Conservation (phyloP, 1,140 invertebrate species). For the Rhopalosiphum maidis region DNA sequence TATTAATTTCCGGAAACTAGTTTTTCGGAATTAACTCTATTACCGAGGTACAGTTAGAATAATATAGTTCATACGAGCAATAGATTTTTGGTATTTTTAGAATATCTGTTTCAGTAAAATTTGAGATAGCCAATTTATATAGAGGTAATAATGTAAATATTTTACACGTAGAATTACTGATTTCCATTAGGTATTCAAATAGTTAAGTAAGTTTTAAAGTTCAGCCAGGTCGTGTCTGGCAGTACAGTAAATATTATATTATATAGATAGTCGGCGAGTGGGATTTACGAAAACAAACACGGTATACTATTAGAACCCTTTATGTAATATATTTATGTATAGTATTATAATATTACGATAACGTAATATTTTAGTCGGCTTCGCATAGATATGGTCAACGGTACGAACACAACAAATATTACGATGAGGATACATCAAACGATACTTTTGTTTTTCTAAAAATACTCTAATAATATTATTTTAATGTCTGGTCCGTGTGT, state of each 20-base stretch:
- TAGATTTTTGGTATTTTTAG: not conserved
- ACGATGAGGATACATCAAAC: not conserved
- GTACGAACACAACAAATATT: not conserved
- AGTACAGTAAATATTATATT: not conserved
- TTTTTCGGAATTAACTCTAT: too few species aligned
- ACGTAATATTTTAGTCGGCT: not conserved
- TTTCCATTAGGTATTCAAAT: not conserved
- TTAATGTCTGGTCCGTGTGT: not conserved
- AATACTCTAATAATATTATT: not conserved
- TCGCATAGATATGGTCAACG: not conserved
- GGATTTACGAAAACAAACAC: not conserved
- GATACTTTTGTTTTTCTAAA: not conserved
- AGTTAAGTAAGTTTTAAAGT: not conserved
- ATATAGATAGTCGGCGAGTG: not conserved
- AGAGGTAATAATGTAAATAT: not conserved
- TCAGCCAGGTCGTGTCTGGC: not conserved
- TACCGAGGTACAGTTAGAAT: too few species aligned
- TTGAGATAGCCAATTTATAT: not conserved
- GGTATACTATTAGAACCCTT: not conserved
- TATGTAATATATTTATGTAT: not conserved
- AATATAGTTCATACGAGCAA: not conserved
- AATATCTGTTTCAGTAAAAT: not conserved
- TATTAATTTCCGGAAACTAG: too few species aligned
- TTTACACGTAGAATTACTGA: not conserved
- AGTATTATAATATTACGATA: not conserved